Percentiles rank a stretch among this genome's conserved stretches.
These are phyloP conservation scores for Aelia acuminata DNA, from an alignment of 2,888 invertebrate genomes.

Conservation along the genomic window DNA sequence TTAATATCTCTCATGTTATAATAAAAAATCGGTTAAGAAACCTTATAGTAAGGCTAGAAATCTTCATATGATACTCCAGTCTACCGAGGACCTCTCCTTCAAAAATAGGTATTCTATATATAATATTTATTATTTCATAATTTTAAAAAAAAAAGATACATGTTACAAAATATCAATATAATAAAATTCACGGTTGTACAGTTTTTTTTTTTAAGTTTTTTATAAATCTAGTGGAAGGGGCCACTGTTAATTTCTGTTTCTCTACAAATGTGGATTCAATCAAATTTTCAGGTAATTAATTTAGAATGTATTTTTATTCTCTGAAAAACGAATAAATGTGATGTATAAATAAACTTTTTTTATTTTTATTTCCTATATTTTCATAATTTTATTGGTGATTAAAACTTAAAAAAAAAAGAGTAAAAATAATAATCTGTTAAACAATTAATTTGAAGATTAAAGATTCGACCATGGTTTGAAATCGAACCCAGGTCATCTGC, in stretches of 20 bases:
- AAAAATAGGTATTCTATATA: conserved; percentile 55
- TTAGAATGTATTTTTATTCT: conserved; percentile 51
- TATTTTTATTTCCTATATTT: conserved; percentile 27
- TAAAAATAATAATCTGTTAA: too few relatives aligned
- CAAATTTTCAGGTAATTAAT: conserved; percentile 57
- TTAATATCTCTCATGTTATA: conserved; percentile 49
- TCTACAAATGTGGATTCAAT: conserved; percentile 50
- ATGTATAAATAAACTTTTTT: not conserved
- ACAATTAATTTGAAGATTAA: too few relatives aligned
- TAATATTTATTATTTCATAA: conserved; percentile 25
- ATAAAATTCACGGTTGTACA: conserved; percentile 35
- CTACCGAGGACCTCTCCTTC: conserved; percentile 36
- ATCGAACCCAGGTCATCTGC: too few relatives aligned
- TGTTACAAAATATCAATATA: not conserved
- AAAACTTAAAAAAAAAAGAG: too few relatives aligned
- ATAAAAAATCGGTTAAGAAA: conserved; percentile 38
- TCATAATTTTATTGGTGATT: not conserved
- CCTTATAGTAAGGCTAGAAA: conserved; percentile 15
- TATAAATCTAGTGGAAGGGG: conserved; percentile 38
- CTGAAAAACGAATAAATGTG: conserved; percentile 20
- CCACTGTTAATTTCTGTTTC: conserved; percentile 46
- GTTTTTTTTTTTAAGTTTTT: conserved; percentile 29
- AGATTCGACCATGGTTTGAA: too few relatives aligned
- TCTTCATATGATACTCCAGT: conserved; percentile 21
- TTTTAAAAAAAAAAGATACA: not conserved